A percentile compares a stretch with the other conserved stretches of the same genome.
phyloP scores from a whole-genome alignment of 2,797 vertebrate species.

The Pelochelys cantorii region DNA sequence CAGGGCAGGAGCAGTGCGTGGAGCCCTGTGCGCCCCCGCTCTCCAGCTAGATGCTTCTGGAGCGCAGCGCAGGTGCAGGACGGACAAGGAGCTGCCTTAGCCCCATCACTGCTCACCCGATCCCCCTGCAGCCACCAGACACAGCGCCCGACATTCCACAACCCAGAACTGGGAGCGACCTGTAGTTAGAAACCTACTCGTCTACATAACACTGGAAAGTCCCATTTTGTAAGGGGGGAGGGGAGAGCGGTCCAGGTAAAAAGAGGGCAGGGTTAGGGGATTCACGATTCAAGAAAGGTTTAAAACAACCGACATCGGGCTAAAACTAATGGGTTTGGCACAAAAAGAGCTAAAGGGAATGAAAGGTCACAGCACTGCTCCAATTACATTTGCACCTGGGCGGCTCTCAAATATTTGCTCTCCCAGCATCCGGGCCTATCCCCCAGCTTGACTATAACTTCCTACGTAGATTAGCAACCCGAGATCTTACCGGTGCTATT shows the following conservation, averaged over 20 bases:
- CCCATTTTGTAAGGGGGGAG: not conserved
- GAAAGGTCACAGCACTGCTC: not conserved
- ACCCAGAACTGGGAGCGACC: too few species aligned
- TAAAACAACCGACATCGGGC: not conserved
- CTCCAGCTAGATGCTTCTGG: too few species aligned
- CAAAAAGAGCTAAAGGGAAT: not conserved
- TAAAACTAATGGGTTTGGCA: not conserved
- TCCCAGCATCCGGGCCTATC: not conserved
- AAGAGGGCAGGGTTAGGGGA: not conserved
- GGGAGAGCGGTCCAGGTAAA: not conserved
- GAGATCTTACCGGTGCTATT: not conserved
- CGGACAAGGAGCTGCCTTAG: too few species aligned
- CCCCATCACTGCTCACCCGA: too few species aligned
- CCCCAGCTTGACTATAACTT: not conserved
- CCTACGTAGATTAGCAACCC: not conserved
- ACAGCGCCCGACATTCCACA: too few species aligned
- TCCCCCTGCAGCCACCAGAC: too few species aligned
- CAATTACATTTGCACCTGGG: not conserved
- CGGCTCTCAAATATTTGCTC: conserved; percentile 40
- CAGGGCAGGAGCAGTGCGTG: too few species aligned
- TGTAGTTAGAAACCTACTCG: not conserved
- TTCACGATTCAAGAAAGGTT: not conserved
- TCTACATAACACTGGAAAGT: not conserved
- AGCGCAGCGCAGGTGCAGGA: too few species aligned
- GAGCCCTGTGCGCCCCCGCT: too few species aligned